These are phyloP conservation scores for Pholis gunnellus DNA, from an alignment of 2,113 vertebrate species.

Conservation along the genomic window DNA sequence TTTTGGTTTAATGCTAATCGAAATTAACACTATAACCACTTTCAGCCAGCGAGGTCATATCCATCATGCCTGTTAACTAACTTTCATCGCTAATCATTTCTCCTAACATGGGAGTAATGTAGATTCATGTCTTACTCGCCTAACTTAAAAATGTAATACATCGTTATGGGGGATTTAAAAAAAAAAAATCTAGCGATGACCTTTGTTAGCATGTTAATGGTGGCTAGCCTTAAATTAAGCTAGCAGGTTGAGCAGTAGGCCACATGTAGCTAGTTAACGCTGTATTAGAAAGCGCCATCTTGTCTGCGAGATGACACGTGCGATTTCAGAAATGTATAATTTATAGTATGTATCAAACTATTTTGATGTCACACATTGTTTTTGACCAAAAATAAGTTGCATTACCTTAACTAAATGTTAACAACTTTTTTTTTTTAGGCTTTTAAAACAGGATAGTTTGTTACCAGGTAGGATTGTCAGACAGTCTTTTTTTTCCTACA, in stretches of 20 bases:
- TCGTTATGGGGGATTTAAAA: background rate
- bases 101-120: background rate
- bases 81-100: background rate
- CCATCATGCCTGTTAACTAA: background rate
- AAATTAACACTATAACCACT: background rate
- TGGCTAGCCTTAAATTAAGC: background rate
- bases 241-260: background rate
- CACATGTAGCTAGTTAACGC: no score
- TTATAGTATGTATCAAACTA: background rate
- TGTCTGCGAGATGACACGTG: background rate
- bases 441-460: background rate
- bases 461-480: background rate
- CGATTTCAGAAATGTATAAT: background rate
- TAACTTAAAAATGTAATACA: background rate
- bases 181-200: background rate
- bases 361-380: background rate
- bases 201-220: background rate
- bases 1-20: background rate
- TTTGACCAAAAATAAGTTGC: background rate
- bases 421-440: background rate
- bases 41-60: background rate
- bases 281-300: constrained; percentile 10
- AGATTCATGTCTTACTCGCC: background rate
- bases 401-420: background rate
- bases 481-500: background rate